Evolutionary conservation across 2,113 vertebrate genomes (phyloP).

Genomic region (Leucoraja erinaceus): DNA sequence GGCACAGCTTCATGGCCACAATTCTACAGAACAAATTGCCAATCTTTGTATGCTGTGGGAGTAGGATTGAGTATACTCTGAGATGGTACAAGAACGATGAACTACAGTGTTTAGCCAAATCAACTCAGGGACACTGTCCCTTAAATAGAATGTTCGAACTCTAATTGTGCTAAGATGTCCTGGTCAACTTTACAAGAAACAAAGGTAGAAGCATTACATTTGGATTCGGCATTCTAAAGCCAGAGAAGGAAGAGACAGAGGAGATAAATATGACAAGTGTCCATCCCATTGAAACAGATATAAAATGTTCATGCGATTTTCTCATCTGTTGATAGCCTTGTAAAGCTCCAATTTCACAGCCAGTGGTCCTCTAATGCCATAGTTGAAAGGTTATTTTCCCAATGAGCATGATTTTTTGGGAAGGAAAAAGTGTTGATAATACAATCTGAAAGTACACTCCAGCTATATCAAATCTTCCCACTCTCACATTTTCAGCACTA

Average conservation of each 20-base stretch:
- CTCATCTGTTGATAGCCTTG: not conserved
- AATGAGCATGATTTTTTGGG: not conserved
- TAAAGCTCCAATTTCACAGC: not conserved
- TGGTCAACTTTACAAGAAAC: not conserved
- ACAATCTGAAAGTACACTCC: not conserved
- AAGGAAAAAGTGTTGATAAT: not conserved
- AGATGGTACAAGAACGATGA: not conserved
- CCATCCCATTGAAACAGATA: not conserved
- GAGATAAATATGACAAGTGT: not conserved
- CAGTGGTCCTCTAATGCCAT: not conserved
- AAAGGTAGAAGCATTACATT: not conserved
- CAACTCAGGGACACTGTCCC: not conserved
- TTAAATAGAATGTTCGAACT: not conserved
- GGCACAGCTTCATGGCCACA: not conserved
- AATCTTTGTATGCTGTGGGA: not conserved
- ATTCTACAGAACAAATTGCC: too few relatives aligned
- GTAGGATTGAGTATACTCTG: not conserved
- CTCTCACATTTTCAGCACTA: not conserved
- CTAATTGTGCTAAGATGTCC: not conserved
- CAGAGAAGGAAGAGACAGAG: not conserved
- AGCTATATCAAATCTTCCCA: not conserved
- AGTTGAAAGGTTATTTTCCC: not conserved
- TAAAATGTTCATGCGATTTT: too few relatives aligned
- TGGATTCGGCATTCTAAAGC: not conserved
- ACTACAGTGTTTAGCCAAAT: not conserved